These are phyloP conservation scores for Pardalotus punctatus DNA, from an alignment of 2,113 vertebrate genomes.

Conservation along the genomic window DNA sequence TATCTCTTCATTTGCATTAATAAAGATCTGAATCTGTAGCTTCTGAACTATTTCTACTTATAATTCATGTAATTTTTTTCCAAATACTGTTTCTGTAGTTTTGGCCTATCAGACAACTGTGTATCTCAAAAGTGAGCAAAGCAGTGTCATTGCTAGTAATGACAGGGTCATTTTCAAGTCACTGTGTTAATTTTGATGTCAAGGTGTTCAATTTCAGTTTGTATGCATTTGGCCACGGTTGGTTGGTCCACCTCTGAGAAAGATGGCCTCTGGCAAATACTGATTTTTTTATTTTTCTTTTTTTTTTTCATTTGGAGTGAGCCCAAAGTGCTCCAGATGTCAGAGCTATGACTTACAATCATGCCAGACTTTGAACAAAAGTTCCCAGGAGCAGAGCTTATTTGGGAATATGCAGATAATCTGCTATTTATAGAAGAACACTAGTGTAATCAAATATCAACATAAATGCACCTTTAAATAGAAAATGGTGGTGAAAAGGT, in stretches of 20 bases:
- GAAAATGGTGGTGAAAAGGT: neutral
- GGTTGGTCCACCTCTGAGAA: neutral
- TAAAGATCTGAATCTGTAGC: neutral
- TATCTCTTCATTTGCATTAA: constrained; percentile 10
- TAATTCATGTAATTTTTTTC: neutral
- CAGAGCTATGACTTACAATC: neutral
- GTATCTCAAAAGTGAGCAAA: neutral
- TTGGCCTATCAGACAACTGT: neutral
- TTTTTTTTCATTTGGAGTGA: neutral
- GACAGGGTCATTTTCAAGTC: neutral
- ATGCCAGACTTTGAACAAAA: neutral
- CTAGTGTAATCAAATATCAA: neutral
- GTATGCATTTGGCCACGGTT: neutral
- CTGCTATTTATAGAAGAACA: neutral
- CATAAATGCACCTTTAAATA: neutral
- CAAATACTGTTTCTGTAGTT: neutral
- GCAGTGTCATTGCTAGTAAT: neutral
- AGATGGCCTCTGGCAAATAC: neutral
- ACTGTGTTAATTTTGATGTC: neutral
- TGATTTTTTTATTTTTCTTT: neutral
- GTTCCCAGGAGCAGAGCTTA: neutral
- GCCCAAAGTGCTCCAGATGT: neutral
- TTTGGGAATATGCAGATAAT: neutral
- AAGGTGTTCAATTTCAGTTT: neutral
- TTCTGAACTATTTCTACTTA: neutral